phyloP scores from a whole-genome alignment of 2,113 vertebrate species.

The Platysteira castanea region DNA sequence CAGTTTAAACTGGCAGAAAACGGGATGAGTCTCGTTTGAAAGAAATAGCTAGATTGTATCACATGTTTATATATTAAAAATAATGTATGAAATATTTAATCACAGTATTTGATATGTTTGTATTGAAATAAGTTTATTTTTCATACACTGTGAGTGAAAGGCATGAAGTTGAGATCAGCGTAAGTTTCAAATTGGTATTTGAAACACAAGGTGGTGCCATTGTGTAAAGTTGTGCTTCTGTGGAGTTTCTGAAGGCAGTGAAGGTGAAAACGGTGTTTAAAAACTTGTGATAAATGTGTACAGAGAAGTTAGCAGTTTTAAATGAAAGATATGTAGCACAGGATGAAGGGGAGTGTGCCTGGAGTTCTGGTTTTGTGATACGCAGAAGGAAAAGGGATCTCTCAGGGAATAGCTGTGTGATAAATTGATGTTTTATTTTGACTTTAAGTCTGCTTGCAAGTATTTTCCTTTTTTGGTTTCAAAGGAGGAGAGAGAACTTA shows the following conservation, averaged over 20 bases:
- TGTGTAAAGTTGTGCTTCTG: slow-evolving; percentile 58
- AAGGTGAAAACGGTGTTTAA: not conserved
- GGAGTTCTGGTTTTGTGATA: not conserved
- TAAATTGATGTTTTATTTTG: not conserved
- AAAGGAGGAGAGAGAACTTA: not conserved
- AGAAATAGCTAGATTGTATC: not conserved
- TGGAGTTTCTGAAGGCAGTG: not conserved
- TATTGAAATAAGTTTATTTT: not conserved
- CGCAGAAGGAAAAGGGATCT: not conserved
- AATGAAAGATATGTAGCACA: not conserved
- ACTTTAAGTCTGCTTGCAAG: not conserved
- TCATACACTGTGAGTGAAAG: not conserved
- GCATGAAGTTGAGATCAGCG: not conserved
- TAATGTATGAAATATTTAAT: not conserved
- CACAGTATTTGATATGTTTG: not conserved
- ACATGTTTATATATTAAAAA: not conserved
- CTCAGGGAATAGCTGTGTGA: not conserved
- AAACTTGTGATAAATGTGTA: not conserved
- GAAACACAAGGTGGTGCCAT: slow-evolving; percentile 77
- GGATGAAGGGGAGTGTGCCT: not conserved
- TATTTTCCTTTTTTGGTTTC: not conserved
- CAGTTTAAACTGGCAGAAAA: not conserved
- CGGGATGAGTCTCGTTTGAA: not conserved
- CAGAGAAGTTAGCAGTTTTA: not conserved
- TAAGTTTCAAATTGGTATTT: not conserved